Evolutionary conservation across 2,113 vertebrate species (phyloP).

Genomic region (Hippocampus barbouri): DNA sequence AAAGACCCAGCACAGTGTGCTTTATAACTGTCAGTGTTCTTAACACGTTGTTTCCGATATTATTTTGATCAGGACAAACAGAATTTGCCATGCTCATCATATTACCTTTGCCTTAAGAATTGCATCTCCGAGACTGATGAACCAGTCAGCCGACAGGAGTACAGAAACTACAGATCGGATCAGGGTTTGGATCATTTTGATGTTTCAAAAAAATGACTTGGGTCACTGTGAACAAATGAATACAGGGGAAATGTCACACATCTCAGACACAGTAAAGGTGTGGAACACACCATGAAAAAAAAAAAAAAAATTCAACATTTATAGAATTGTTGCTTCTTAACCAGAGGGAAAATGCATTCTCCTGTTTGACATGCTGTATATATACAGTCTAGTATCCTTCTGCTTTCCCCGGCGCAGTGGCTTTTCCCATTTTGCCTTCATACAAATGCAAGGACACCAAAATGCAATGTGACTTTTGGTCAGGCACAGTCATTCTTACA

Average conservation of each 20-base stretch:
- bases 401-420: slow-evolving; percentile 6
- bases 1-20: not conserved
- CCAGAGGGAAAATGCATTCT: slow-evolving; percentile 34
- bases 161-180: not conserved
- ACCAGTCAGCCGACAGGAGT: not conserved
- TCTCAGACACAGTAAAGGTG: not conserved
- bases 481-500: not conserved
- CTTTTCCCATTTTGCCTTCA: slow-evolving; percentile 16
- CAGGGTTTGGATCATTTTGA: not conserved
- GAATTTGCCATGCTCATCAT: not conserved
- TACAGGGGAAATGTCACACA: not conserved
- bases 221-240: slow-evolving; percentile 33
- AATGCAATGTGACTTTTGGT: not conserved
- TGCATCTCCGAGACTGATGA: slow-evolving; percentile 17
- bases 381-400: slow-evolving; percentile 1
- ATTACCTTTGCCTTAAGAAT: slow-evolving; percentile 39
- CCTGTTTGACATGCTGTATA: slow-evolving; percentile 26
- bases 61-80: slow-evolving; percentile 3
- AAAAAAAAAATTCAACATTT: slow-evolving; percentile 7
- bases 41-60: not conserved
- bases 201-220: not conserved
- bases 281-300: not conserved
- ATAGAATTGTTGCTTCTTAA: slow-evolving; percentile 35
- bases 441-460: slow-evolving; percentile 14
- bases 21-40: not conserved